Conservation (phyloP, 1,140 invertebrate genomes). For the Heliconius himera region DNA sequence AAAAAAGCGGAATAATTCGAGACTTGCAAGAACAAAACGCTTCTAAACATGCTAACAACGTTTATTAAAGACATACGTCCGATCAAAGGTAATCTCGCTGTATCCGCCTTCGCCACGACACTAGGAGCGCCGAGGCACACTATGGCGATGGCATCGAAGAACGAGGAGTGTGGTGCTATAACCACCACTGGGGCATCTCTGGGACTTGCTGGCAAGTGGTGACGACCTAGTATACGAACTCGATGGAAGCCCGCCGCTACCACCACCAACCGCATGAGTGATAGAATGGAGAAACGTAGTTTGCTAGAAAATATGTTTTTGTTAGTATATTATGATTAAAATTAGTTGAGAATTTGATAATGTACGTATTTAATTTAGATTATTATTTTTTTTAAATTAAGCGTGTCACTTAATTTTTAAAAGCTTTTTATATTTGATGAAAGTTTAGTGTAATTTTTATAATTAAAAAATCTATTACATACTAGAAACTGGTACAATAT, state of each 20-base stretch:
- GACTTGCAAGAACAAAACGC: conserved; percentile 15
- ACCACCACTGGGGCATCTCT: conserved; percentile 92
- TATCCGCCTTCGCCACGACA: conserved; percentile 93
- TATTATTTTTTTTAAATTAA: no score
- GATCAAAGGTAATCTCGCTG: conserved; percentile 90
- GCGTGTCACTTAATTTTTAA: no score
- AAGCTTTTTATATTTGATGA: no score
- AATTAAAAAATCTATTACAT: no score
- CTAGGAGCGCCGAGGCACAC: conserved; percentile 91
- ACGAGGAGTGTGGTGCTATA: conserved; percentile 95
- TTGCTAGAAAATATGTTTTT: conserved; percentile 63
- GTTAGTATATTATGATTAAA: conserved; percentile 28
- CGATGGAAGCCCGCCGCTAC: conserved; percentile 89
- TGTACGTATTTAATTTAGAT: no score
- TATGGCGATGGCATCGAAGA: conserved; percentile 93
- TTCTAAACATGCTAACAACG: conserved; percentile 32
- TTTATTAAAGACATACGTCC: conserved; percentile 86
- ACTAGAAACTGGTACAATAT: no score
- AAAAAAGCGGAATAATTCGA: background rate
- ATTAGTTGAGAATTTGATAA: no score
- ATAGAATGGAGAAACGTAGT: conserved; percentile 83
- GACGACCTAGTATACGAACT: conserved; percentile 57
- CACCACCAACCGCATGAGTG: conserved; percentile 88
- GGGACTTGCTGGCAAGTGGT: conserved; percentile 51
- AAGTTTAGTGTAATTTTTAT: no score